phyloP scores from a whole-genome alignment of 2,888 invertebrate species.

The Luperina testacea region DNA sequence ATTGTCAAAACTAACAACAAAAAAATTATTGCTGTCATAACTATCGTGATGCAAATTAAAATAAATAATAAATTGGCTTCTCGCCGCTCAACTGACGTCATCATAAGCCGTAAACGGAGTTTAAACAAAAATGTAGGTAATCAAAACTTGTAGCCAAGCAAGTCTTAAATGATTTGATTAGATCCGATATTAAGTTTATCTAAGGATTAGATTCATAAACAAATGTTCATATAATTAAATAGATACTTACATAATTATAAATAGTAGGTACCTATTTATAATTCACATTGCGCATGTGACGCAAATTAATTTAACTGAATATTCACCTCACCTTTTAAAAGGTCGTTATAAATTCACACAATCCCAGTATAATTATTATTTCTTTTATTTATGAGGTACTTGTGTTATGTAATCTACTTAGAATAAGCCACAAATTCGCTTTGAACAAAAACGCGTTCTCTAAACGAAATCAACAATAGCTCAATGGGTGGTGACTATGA shows the following conservation, averaged over 20 bases:
- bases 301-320: slow-evolving; percentile 15
- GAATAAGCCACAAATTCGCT: neutral
- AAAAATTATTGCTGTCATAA: slow-evolving; percentile 7
- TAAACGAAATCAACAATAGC: neutral
- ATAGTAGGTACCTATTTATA: neutral
- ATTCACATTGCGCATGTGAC: neutral
- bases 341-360: slow-evolving; percentile 7
- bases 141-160: slow-evolving; percentile 9
- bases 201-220: neutral
- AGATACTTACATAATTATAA: neutral
- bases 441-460: neutral
- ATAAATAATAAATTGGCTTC: slow-evolving; percentile 22
- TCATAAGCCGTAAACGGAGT: neutral
- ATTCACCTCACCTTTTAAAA: slow-evolving; percentile 22
- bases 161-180: slow-evolving; percentile 3
- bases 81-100: neutral
- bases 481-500: neutral
- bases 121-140: slow-evolving; percentile 1
- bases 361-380: neutral
- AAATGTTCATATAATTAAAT: neutral
- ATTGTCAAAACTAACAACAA: neutral
- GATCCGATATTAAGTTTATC: neutral
- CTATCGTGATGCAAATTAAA: slow-evolving; percentile 20
- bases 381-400: neutral
- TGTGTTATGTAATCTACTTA: neutral